Evolutionary conservation across 2,888 invertebrate species (phyloP).

Genomic region (Gibbula magus): DNA sequence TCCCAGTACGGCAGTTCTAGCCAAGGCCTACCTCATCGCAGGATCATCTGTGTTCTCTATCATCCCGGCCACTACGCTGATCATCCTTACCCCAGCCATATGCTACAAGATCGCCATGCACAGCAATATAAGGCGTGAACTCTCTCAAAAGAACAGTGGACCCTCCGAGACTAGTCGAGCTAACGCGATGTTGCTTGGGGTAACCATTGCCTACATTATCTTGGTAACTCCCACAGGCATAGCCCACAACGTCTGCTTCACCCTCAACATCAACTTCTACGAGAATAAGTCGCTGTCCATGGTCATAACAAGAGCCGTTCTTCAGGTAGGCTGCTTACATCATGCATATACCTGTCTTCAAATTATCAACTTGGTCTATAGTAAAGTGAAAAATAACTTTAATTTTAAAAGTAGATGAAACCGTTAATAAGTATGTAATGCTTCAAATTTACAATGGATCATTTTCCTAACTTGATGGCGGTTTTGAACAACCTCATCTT

Average conservation of each 20-base stretch:
- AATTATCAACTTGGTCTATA: no score
- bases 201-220: slow-evolving; percentile 57
- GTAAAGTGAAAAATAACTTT: no score
- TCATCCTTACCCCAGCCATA: slow-evolving; percentile 50
- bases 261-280: slow-evolving; percentile 46
- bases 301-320: slow-evolving; percentile 27
- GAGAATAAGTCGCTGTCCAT: slow-evolving; percentile 31
- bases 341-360: no score
- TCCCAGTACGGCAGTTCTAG: slow-evolving; percentile 23
- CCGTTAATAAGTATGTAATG: no score
- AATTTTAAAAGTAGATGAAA: no score
- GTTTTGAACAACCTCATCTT: no score
- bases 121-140: slow-evolving; percentile 18
- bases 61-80: slow-evolving; percentile 46
- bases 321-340: not conserved
- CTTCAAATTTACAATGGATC: no score
- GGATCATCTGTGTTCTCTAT: slow-evolving; percentile 49
- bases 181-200: slow-evolving; percentile 57
- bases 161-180: slow-evolving; percentile 36
- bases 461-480: no score
- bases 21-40: slow-evolving; percentile 40
- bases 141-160: not conserved
- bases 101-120: slow-evolving; percentile 36
- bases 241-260: slow-evolving; percentile 49
- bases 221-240: slow-evolving; percentile 57